phyloP scores from a whole-genome alignment of 2,888 invertebrate species.

The Catotricha subobsoleta region DNA sequence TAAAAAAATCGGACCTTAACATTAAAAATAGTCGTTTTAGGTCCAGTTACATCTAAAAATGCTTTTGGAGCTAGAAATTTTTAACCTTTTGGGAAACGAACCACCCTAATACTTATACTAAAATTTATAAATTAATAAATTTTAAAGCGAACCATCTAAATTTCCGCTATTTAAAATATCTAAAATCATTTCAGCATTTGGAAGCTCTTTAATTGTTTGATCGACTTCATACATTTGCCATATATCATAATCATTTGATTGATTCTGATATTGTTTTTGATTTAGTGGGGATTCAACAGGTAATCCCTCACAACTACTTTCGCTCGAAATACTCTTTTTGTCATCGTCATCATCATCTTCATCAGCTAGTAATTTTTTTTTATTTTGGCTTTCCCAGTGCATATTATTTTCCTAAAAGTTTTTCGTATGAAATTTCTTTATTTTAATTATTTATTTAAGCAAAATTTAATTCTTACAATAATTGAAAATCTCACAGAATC shows the following conservation, averaged over 20 bases:
- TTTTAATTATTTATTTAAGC: not conserved
- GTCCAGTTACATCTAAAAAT: too few relatives aligned
- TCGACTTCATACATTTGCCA: conserved; percentile 26
- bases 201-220: conserved; percentile 18
- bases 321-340: conserved; percentile 26
- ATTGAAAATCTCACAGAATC: conserved; percentile 30
- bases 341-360: conserved; percentile 19
- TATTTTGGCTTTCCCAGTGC: conserved; percentile 19
- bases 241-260: conserved; percentile 13
- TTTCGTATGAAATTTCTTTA: not conserved
- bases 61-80: too few relatives aligned
- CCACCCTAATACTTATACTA: too few relatives aligned
- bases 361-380: conserved; percentile 2
- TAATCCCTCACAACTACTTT: conserved; percentile 24
- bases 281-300: conserved; percentile 20
- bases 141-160: conserved; percentile 17
- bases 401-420: conserved; percentile 24
- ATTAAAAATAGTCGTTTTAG: too few relatives aligned
- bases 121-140: too few relatives aligned
- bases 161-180: conserved; percentile 21
- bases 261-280: conserved; percentile 14
- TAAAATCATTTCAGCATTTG: conserved; percentile 18
- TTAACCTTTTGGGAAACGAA: too few relatives aligned
- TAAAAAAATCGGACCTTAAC: too few relatives aligned
- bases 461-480: conserved; percentile 22